phyloP scores from a whole-genome alignment of 53 echinoderm and acorn worm genomes.

The Holothuria leucospilota region DNA sequence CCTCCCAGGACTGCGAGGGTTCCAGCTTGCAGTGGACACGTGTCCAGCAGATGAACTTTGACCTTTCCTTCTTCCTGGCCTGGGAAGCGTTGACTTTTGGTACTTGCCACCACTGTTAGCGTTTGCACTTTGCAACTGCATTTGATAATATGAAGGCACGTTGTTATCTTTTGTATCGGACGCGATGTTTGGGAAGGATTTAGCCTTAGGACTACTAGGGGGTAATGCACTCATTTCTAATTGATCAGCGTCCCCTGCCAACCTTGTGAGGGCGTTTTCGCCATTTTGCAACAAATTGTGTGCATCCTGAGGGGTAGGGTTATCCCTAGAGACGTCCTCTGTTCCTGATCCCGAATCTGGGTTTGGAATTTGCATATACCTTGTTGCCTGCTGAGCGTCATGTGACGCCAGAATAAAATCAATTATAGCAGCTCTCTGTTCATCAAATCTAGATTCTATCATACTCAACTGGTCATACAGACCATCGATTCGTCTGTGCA shows the following conservation, averaged over 20 bases:
- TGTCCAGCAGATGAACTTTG: conserved; percentile 36
- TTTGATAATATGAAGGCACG: conserved; percentile 48
- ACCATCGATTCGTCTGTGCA: conserved; percentile 82
- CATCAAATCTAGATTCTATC: conserved; percentile 89
- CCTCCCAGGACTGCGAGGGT: conserved; percentile 20
- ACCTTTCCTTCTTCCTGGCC: conserved; percentile 20
- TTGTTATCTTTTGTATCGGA: conserved; percentile 6
- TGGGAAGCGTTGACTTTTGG: conserved; percentile 34
- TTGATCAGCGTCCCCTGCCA: neutral
- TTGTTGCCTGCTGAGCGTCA: neutral
- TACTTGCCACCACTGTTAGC: neutral
- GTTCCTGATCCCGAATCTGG: neutral
- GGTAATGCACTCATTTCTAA: conserved; percentile 2
- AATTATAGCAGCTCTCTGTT: conserved; percentile 85
- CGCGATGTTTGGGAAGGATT: conserved; percentile 29
- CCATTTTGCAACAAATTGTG: neutral
- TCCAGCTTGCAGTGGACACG: conserved; percentile 43
- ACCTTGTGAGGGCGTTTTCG: too few species aligned
- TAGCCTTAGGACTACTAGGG: conserved; percentile 18
- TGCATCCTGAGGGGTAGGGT: neutral
- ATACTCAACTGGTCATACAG: conserved; percentile 82
- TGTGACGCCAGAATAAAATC: conserved; percentile 72
- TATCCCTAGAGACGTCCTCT: neutral
- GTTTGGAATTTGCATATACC: neutral
- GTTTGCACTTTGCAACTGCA: conserved; percentile 36